Evolutionary conservation across 2,797 vertebrate genomes (phyloP).

Genomic region (Galagoides demidoff): DNA sequence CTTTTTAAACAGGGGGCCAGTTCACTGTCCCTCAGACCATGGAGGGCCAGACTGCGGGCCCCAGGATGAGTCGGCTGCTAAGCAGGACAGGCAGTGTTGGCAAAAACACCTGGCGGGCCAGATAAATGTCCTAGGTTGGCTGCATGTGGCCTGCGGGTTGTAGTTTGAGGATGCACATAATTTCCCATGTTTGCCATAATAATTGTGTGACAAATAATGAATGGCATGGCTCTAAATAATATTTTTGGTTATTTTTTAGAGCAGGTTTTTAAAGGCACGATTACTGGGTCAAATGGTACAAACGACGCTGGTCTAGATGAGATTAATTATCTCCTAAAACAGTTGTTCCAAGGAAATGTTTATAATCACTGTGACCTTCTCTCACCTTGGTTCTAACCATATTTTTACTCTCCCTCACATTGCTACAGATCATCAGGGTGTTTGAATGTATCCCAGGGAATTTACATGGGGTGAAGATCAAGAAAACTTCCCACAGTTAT

Average conservation of each 20-base stretch:
- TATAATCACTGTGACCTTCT: neutral
- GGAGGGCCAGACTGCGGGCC: too few relatives aligned
- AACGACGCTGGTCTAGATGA: neutral
- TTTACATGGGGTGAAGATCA: neutral
- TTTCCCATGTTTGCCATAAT: conserved; percentile 26
- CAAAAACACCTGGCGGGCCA: too few relatives aligned
- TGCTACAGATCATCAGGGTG: conserved; percentile 5
- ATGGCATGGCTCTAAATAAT: neutral
- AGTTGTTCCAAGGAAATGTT: neutral
- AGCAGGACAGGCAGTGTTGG: too few relatives aligned
- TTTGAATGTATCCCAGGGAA: neutral
- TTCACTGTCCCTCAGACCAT: too few relatives aligned
- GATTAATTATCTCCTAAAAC: neutral
- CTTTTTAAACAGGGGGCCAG: too few relatives aligned
- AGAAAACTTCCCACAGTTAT: neutral
- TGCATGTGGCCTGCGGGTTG: too few relatives aligned
- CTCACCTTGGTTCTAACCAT: neutral
- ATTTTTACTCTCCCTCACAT: neutral
- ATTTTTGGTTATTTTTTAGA: conserved; percentile 40
- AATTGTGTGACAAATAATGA: neutral
- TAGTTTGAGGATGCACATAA: neutral
- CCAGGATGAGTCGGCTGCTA: too few relatives aligned
- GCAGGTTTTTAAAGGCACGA: neutral
- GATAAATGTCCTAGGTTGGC: too few relatives aligned
- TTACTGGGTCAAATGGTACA: neutral